Conservation (phyloP, 2,113 vertebrate genomes). For the Seriola dumerili region DNA sequence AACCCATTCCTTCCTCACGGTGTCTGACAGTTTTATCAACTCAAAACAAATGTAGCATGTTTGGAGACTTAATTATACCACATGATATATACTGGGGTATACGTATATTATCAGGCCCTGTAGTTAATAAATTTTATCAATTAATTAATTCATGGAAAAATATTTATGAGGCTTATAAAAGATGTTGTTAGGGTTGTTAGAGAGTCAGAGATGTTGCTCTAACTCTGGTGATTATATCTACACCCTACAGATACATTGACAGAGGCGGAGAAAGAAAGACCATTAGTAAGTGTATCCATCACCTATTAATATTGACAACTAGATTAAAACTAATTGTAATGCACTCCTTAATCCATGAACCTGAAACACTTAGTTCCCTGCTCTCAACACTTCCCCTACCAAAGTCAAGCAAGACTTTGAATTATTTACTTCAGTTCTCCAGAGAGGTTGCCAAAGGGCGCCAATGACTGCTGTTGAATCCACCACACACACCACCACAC, state of each 20-base stretch:
- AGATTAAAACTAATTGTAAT: constrained; percentile 35
- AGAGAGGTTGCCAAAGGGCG: constrained; percentile 29
- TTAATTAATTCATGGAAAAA: background rate
- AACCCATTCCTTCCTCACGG: background rate
- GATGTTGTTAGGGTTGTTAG: background rate
- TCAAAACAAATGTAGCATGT: constrained; percentile 2
- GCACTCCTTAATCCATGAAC: constrained; percentile 20
- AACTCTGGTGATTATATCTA: background rate
- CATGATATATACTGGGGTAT: background rate
- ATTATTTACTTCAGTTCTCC: constrained; percentile 63
- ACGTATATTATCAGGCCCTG: background rate
- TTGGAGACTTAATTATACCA: background rate
- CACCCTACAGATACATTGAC: background rate
- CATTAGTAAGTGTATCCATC: background rate
- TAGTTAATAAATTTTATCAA: background rate
- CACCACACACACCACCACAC: constrained; percentile 35
- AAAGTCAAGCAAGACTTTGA: constrained; percentile 54
- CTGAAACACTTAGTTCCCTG: constrained; percentile 21
- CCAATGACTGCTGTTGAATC: constrained; percentile 35
- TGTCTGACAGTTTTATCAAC: constrained; percentile 4
- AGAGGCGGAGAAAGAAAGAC: background rate
- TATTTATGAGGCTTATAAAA: background rate
- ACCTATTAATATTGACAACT: constrained; percentile 25
- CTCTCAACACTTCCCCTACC: constrained; percentile 22
- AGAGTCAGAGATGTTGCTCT: background rate